Evolutionary conservation across 2,888 invertebrate genomes (phyloP), one percentile per base, ranked within the genome.

Genomic region (Caenorhabditis becei): DNA sequence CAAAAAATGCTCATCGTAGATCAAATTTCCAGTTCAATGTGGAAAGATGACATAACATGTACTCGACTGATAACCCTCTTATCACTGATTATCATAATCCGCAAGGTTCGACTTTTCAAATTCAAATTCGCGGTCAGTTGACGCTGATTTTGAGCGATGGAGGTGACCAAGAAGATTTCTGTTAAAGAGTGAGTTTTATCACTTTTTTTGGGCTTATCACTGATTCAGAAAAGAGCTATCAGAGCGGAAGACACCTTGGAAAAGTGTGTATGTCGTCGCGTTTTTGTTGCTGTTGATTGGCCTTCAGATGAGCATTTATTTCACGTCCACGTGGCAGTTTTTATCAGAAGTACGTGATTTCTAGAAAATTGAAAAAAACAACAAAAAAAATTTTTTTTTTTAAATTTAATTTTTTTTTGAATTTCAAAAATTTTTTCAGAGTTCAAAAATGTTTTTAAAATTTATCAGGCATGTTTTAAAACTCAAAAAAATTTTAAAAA

Each of bases 261-360:
- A 26, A 16, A 83, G 83, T 1, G 77, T 86, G 14, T 82, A 83
- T 54, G 75, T 82, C 10, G 71, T 82, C 11, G 49, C 79, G 2
- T 66, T 82, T 61, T 67, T 86, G 18, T 63, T 83, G 14, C 49
- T 77, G 10, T 47, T 86, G 1, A 58, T 80, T 3, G 84, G 85
- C n/a, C 58, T 84, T 51, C 86, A 86, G 51, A 80, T 83, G 74
- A 80, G 81, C 67, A 80, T 86, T n/a, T 86, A 85, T 53, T 86
- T 85, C 74, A 86, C 85, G 11, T 86, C 86, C 8, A 86, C 83
- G 32, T 86, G 84, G 85, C 86, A 82, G 47, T 86, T 82, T 66
- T 56, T 86, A 32, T 77, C 77, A 49, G 82, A 80, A 49, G 81
- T 85, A n/a, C n/a, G n/a, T n/a, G n/a, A n/a, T n/a, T n/a, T n/a